A percentile compares a stretch with the other conserved stretches of the same genome.
Conservation (phyloP, 2,888 invertebrate species). For the Polydrusus tereticollis region DNA sequence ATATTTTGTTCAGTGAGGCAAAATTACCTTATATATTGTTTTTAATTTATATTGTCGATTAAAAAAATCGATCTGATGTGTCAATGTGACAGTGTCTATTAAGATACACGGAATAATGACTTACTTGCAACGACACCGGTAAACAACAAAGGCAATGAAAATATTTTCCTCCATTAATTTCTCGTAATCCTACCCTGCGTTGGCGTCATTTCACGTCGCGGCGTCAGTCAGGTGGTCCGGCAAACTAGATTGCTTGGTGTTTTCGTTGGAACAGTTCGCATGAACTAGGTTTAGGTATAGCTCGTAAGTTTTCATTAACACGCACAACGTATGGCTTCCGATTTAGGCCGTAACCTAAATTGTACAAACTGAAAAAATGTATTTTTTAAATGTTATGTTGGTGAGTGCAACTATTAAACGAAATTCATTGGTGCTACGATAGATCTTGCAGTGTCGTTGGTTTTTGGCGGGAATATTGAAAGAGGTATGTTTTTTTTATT, state of each 20-base stretch:
- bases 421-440: too few species aligned
- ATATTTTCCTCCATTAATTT: too few species aligned
- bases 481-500: too few species aligned
- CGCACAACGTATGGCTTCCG: constrained; percentile 34
- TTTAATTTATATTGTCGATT: too few species aligned
- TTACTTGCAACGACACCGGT: too few species aligned
- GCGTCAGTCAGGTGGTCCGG: constrained; percentile 10
- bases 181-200: constrained; percentile 27
- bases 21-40: too few species aligned
- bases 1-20: too few species aligned
- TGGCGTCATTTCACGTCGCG: constrained; percentile 32
- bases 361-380: not conserved
- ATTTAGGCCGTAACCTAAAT: constrained; percentile 36
- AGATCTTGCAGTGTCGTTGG: not conserved
- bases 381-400: too few species aligned
- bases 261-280: constrained; percentile 30
- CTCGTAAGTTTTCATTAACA: constrained; percentile 19
- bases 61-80: too few species aligned
- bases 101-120: too few species aligned
- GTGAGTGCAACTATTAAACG: not conserved
- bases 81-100: too few species aligned
- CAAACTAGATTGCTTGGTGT: constrained; percentile 33
- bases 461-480: constrained; percentile 1
- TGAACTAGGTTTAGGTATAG: constrained; percentile 27
- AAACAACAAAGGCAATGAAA: too few species aligned